Conservation (phyloP, 2,113 vertebrate species). For the Mustelus asterias region DNA sequence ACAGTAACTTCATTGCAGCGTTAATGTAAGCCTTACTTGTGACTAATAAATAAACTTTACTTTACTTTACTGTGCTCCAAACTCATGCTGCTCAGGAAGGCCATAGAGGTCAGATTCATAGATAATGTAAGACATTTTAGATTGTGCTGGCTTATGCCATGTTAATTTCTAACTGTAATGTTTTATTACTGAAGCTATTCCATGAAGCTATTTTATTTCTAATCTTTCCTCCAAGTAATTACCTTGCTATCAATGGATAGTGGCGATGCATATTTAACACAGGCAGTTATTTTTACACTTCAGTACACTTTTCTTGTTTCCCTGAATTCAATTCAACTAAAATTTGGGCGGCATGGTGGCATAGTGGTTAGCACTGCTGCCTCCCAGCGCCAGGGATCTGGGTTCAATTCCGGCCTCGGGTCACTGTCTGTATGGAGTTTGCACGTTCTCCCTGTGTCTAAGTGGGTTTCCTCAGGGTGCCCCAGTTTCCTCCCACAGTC, state of each 20-base stretch:
- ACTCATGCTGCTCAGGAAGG: background rate
- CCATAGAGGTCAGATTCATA: background rate
- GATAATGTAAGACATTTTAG: background rate
- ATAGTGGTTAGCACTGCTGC: too few relatives aligned
- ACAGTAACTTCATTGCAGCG: too few relatives aligned
- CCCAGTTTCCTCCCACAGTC: too few relatives aligned
- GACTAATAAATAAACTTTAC: too few relatives aligned
- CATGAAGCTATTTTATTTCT: background rate
- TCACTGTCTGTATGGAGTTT: too few relatives aligned
- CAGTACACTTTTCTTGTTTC: too few relatives aligned
- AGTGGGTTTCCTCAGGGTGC: too few relatives aligned
- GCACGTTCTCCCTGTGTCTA: too few relatives aligned
- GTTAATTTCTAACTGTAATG: background rate
- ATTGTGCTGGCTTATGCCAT: background rate
- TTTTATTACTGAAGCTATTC: background rate
- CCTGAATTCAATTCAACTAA: background rate
- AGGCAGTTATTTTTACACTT: background rate
- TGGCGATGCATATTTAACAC: background rate
- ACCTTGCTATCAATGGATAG: background rate
- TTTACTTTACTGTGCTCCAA: background rate
- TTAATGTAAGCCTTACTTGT: too few relatives aligned
- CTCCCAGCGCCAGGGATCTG: too few relatives aligned
- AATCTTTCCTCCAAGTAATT: constrained; percentile 24
- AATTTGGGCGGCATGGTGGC: too few relatives aligned
- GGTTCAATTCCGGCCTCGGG: too few relatives aligned